A percentile compares a stretch with the other conserved stretches of the same genome.
Conservation (phyloP, 1,140 invertebrate genomes). For the Drosophila sturtevanti region DNA sequence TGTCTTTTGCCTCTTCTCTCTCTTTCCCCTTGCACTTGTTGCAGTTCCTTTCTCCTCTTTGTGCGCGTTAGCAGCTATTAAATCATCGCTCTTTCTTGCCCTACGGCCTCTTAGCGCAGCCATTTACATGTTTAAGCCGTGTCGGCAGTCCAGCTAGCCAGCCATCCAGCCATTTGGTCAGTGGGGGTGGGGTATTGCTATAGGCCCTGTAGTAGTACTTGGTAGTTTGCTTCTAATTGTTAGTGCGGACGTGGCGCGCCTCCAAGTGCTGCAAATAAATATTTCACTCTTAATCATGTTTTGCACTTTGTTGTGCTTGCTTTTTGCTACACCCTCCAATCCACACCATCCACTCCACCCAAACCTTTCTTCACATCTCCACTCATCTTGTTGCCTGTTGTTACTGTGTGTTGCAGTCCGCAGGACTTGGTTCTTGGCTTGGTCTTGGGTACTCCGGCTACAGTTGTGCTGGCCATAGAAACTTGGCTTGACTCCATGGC, state of each 20-base stretch:
- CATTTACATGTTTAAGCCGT: slow-evolving; percentile 76
- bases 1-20: neutral
- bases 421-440: slow-evolving; percentile 31
- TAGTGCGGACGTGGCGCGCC: slow-evolving; percentile 66
- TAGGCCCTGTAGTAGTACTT: slow-evolving; percentile 19
- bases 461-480: neutral
- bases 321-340: slow-evolving; percentile 42
- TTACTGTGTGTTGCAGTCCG: slow-evolving; percentile 14
- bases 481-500: slow-evolving; percentile 47
- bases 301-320: slow-evolving; percentile 63
- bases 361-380: neutral
- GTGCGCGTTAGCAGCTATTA: slow-evolving; percentile 61
- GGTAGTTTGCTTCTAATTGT: slow-evolving; percentile 69
- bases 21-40: slow-evolving; percentile 42
- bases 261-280: slow-evolving; percentile 77
- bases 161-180: neutral
- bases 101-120: slow-evolving; percentile 37
- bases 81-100: slow-evolving; percentile 53
- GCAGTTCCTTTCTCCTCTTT: slow-evolving; percentile 25
- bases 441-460: slow-evolving; percentile 23
- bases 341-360: neutral
- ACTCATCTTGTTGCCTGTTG: neutral
- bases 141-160: slow-evolving; percentile 32
- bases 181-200: neutral
- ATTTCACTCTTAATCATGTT: slow-evolving; percentile 79